phyloP scores from a whole-genome alignment of 30 jellyfish, hydroid and myxozoan species.

The Aurelia sp. region DNA sequence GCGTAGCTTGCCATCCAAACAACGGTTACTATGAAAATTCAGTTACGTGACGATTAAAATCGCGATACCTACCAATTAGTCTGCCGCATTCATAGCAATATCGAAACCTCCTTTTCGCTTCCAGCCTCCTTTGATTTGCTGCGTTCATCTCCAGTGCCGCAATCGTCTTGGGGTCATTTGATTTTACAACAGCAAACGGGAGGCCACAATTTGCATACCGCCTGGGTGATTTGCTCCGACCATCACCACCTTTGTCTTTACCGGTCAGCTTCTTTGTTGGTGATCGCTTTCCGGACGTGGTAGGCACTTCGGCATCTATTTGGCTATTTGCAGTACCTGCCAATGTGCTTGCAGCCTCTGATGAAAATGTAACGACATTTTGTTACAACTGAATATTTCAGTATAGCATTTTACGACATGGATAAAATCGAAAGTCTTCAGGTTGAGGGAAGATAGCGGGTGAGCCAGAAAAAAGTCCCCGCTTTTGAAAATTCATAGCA shows the following conservation, averaged over 20 bases:
- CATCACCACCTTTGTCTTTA: neutral
- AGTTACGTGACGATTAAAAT: too few species aligned
- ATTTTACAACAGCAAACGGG: slow-evolving; percentile 67
- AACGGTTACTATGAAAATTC: too few species aligned
- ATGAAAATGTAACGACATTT: neutral
- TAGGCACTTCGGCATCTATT: neutral
- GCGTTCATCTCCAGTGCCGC: slow-evolving; percentile 70
- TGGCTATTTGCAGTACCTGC: neutral
- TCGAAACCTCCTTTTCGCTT: slow-evolving; percentile 75
- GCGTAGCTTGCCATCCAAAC: too few species aligned
- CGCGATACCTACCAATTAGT: slow-evolving; percentile 56
- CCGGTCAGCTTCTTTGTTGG: slow-evolving; percentile 18
- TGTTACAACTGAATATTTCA: too few species aligned
- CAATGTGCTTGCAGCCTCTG: slow-evolving; percentile 10
- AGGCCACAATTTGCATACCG: slow-evolving; percentile 73
- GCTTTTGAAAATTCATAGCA: too few species aligned
- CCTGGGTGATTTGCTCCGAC: slow-evolving; percentile 30
- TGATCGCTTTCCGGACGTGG: slow-evolving; percentile 5
- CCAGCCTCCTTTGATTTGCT: slow-evolving; percentile 67
- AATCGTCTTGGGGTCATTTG: slow-evolving; percentile 46
- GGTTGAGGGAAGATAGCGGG: too few species aligned
- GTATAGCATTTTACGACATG: too few species aligned
- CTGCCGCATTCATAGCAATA: slow-evolving; percentile 94
- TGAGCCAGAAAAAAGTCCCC: too few species aligned
- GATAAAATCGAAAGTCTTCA: too few species aligned